A percentile compares a stretch with the other conserved stretches of the same genome.
These are phyloP conservation scores for Hippasteria phrygiana DNA, from an alignment of 53 echinoderm and acorn worm genomes.

Conservation along the genomic window DNA sequence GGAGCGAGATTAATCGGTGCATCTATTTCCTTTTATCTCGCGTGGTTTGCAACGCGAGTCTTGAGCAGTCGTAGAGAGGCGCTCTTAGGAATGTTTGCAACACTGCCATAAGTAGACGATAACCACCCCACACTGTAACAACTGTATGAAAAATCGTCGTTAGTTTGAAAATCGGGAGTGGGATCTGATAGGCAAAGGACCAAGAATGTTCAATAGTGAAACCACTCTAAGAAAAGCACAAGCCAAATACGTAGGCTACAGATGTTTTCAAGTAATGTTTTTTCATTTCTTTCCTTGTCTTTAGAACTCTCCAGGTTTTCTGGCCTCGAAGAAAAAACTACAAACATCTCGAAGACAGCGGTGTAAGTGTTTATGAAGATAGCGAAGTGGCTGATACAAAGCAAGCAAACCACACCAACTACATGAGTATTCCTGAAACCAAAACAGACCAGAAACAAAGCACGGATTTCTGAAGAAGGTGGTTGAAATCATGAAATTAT, in stretches of 20 bases:
- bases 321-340: not conserved
- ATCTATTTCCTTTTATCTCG: no score
- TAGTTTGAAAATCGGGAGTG: no score
- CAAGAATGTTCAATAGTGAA: not conserved
- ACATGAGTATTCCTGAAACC: not conserved
- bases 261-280: no score
- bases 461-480: not conserved
- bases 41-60: no score
- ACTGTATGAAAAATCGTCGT: no score
- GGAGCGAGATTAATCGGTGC: no score
- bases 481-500: not conserved
- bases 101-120: no score
- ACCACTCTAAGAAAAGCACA: not conserved
- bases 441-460: not conserved
- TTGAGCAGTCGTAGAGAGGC: no score
- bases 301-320: not conserved
- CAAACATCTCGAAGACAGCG: not conserved
- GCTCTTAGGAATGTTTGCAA: no score
- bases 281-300: not conserved
- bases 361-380: conserved; percentile 1
- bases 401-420: not conserved
- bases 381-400: not conserved
- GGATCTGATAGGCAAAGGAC: no score
- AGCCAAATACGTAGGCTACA: no score
- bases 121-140: no score